Base-by-base conservation (phyloP, 2,888 invertebrate species). In the Campopleginae sp. region DNA sequence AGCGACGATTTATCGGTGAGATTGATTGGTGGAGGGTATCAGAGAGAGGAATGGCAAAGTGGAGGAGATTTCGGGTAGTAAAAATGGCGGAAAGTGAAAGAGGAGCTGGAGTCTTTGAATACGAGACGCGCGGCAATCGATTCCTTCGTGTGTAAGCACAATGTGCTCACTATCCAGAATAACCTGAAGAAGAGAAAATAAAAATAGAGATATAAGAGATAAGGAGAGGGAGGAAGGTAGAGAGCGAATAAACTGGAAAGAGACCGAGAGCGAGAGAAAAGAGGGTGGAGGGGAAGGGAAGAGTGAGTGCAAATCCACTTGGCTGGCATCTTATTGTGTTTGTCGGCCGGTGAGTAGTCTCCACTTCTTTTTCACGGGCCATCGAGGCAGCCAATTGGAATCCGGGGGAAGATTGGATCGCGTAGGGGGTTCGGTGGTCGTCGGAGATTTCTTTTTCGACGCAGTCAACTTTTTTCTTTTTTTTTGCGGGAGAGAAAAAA, bases 311-410 rank as follows among this genome's bases (percentile, higher is more conserved):
- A 84, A 86, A 87, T 87, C 82, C 79, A 87, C 87, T 84, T 82
- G 84, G 77, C 70, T 82, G 78, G 70, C 75, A 74, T 74, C 80
- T 86, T 87, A 87, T 87, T 86, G 87, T 86, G 87, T 86, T 87
- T 84, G 86, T 70, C 77, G 70, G 85, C 78, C 77, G 75, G 63
- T 74, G 82, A 83, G 71, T 84, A 82, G 71, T 68, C 80, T 68
- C 63, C 80, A 58, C 79, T 86, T 78, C 79, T 68, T 81, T 75
- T 77, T 82, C 79, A 81, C 85, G 80, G 84, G 68, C 84, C 83
- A 86, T 85, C 86, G 83, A 81, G 72, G 79, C 83, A 76, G 86
- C 76, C 86, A 87, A 84, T 84, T 86, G 80, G 84, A 87, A 87
- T 80, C 80, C 82, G 72, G 74, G 76, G 74, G 58, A 46, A 87